Conservation (phyloP, 2,797 vertebrate genomes). For the Acanthornis magna region DNA sequence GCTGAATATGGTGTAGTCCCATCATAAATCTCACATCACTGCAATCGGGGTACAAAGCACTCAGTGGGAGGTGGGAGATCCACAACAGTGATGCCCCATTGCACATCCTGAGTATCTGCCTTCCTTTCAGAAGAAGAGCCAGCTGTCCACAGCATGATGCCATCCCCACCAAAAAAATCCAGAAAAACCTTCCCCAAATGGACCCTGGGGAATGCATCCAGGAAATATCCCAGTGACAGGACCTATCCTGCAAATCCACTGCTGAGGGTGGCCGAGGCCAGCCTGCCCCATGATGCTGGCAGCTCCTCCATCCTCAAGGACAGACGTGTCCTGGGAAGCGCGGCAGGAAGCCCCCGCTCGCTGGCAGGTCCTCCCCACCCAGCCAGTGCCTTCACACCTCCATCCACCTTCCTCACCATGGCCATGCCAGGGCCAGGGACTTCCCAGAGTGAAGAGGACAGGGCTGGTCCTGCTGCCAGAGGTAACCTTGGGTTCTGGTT, state of each 20-base stretch:
- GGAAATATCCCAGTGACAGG: neutral
- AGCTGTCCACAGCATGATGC: neutral
- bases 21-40: neutral
- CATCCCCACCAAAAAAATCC: constrained; percentile 49
- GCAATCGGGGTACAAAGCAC: neutral
- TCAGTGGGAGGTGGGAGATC: neutral
- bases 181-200: constrained; percentile 69
- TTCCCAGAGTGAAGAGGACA: constrained; percentile 16
- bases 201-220: neutral
- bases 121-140: constrained; percentile 57
- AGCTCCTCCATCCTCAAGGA: constrained; percentile 24
- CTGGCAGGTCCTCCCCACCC: neutral
- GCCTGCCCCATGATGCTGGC: neutral
- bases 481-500: constrained; percentile 7
- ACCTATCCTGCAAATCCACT: neutral
- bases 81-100: rapidly evolving
- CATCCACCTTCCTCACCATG: neutral
- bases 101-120: neutral
- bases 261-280: neutral
- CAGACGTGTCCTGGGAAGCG: neutral
- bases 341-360: neutral
- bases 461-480: neutral
- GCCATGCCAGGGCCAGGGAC: neutral
- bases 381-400: neutral
- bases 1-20: no score